These are phyloP conservation scores for Rhamnusium bicolor DNA, from an alignment of 2,888 invertebrate genomes.

Conservation along the genomic window DNA sequence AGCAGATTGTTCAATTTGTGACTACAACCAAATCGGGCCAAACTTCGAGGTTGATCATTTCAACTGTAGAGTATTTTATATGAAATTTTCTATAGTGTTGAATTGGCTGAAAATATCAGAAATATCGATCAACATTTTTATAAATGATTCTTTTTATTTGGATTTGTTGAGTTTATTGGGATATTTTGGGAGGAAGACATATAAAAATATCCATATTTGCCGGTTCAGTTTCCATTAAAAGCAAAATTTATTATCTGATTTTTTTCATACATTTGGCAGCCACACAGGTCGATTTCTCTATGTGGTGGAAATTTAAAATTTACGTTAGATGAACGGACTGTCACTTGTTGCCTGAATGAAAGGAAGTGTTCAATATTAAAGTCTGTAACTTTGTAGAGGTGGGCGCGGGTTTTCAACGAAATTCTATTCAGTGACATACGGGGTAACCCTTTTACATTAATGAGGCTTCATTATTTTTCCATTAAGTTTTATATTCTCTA, in stretches of 20 bases:
- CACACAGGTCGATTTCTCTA: background rate
- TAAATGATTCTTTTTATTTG: background rate
- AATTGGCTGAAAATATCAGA: too few species aligned
- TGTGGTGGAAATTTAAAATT: slow-evolving; percentile 22
- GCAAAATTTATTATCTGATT: slow-evolving; percentile 8
- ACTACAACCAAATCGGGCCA: too few species aligned
- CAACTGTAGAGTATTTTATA: too few species aligned
- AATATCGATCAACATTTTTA: background rate
- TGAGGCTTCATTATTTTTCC: background rate
- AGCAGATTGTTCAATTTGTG: too few species aligned
- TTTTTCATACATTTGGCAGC: background rate
- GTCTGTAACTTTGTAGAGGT: slow-evolving; percentile 29
- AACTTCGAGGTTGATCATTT: too few species aligned
- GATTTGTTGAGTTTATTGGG: background rate
- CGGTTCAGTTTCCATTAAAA: slow-evolving; percentile 2
- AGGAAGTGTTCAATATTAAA: slow-evolving; percentile 37
- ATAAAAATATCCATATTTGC: background rate
- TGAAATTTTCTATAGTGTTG: too few species aligned
- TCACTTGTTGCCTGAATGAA: slow-evolving; percentile 38
- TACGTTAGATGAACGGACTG: slow-evolving; percentile 27
- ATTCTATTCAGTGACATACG: slow-evolving; percentile 1
- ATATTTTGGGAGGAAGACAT: slow-evolving; percentile 3
- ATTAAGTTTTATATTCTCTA: background rate
- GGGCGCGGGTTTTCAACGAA: slow-evolving; percentile 13
- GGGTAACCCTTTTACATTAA: background rate